Percentiles rank a stretch among this genome's conserved stretches.
These are phyloP conservation scores for Chascanopsetta lugubris DNA, from an alignment of 2,113 vertebrate species.

Conservation along the genomic window DNA sequence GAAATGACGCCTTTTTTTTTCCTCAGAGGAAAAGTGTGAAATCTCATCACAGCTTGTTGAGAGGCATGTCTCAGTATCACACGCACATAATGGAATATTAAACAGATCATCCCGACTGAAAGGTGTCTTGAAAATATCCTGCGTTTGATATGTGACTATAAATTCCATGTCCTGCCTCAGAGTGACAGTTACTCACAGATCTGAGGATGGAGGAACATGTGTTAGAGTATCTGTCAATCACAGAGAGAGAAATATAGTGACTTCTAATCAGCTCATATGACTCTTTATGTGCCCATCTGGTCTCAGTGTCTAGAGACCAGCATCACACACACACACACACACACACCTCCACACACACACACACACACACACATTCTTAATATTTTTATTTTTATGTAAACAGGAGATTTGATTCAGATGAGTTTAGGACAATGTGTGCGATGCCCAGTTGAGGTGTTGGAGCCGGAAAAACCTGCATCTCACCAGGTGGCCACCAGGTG, in stretches of 20 bases:
- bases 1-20: constrained; percentile 44
- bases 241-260: neutral
- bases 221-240: neutral
- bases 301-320: no score
- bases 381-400: no score
- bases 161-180: neutral
- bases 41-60: constrained; percentile 14
- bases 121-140: neutral
- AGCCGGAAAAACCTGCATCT: no score
- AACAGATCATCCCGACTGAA: neutral
- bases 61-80: constrained; percentile 11
- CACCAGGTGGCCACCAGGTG: no score
- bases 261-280: neutral
- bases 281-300: constrained; percentile 19
- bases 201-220: neutral
- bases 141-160: neutral
- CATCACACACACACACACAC: neutral
- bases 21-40: constrained; percentile 44
- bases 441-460: no score
- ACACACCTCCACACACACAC: constrained; percentile 5
- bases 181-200: neutral
- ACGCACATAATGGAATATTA: neutral
- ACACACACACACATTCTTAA: no score
- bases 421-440: no score
- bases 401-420: no score